Evolutionary conservation across 1,140 invertebrate species (phyloP).

Genomic region (Caenorhabditis tropicalis): DNA sequence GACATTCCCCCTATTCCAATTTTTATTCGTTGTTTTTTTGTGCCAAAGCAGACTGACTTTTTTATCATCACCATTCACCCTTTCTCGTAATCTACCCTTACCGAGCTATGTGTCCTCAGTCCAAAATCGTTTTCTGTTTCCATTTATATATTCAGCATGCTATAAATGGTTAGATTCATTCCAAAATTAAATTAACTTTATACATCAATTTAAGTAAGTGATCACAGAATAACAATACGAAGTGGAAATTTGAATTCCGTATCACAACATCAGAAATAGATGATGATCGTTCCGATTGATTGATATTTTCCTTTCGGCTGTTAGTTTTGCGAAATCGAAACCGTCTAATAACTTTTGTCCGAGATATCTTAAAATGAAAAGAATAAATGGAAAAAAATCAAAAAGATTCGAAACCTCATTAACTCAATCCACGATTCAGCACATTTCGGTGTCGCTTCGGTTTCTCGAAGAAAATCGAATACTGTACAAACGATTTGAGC

Average conservation of each 20-base stretch:
- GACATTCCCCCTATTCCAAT: neutral
- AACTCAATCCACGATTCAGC: slow-evolving; percentile 60
- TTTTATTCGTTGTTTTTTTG: neutral
- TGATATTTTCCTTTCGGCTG: slow-evolving; percentile 44
- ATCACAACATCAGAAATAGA: slow-evolving; percentile 54
- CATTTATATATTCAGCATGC: slow-evolving; percentile 28
- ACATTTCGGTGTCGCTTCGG: slow-evolving; percentile 50
- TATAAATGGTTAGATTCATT: slow-evolving; percentile 38
- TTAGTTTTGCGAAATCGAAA: slow-evolving; percentile 58
- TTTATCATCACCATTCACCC: neutral
- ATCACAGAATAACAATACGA: slow-evolving; percentile 5
- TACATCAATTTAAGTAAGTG: neutral
- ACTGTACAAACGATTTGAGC: slow-evolving; percentile 60
- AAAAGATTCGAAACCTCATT: slow-evolving; percentile 47
- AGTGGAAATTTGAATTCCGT: too few species aligned
- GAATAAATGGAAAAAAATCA: neutral
- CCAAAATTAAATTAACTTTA: neutral
- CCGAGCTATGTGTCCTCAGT: neutral
- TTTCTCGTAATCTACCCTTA: neutral
- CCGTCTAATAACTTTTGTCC: slow-evolving; percentile 59
- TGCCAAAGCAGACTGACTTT: slow-evolving; percentile 7
- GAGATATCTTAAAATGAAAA: slow-evolving; percentile 44
- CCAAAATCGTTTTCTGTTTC: neutral
- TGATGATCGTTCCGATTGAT: slow-evolving; percentile 62
- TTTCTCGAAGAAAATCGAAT: slow-evolving; percentile 53